phyloP scores from a whole-genome alignment of 2,797 vertebrate species.

The Ataeniobius toweri region DNA sequence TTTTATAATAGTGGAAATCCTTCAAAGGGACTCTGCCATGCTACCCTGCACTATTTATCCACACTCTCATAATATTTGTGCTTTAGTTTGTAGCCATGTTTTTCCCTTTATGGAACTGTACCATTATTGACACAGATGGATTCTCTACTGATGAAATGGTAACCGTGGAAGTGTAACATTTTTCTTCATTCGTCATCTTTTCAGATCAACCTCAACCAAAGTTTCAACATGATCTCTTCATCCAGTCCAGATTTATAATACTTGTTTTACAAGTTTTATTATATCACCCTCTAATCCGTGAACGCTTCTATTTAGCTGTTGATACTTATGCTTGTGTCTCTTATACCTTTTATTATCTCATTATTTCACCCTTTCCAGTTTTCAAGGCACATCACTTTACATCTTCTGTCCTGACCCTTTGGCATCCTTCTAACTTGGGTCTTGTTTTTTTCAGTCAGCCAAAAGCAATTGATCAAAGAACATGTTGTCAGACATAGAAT shows the following conservation, averaged over 20 bases:
- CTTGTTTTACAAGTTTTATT: too few relatives aligned
- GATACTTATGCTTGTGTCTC: not conserved
- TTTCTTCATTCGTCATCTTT: too few relatives aligned
- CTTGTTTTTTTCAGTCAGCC: not conserved
- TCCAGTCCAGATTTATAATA: too few relatives aligned
- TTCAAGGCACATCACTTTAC: not conserved
- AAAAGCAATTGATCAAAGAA: not conserved
- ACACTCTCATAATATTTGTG: not conserved
- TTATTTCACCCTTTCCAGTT: not conserved
- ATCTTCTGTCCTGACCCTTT: not conserved
- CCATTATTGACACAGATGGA: not conserved
- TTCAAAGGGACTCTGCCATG: not conserved
- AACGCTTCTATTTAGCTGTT: not conserved
- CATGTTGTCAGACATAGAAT: not conserved
- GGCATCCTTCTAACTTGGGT: not conserved
- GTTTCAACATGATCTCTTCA: too few relatives aligned
- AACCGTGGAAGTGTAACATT: too few relatives aligned
- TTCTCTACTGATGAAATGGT: too few relatives aligned
- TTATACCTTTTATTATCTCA: not conserved
- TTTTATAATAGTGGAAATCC: slow-evolving; percentile 14
- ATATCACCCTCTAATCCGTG: too few relatives aligned
- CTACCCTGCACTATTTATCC: not conserved
- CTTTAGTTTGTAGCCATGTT: not conserved
- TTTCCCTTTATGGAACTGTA: not conserved
- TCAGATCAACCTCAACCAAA: too few relatives aligned